These are phyloP conservation scores for Atta colombica DNA, from an alignment of 1,140 invertebrate genomes.

Conservation along the genomic window DNA sequence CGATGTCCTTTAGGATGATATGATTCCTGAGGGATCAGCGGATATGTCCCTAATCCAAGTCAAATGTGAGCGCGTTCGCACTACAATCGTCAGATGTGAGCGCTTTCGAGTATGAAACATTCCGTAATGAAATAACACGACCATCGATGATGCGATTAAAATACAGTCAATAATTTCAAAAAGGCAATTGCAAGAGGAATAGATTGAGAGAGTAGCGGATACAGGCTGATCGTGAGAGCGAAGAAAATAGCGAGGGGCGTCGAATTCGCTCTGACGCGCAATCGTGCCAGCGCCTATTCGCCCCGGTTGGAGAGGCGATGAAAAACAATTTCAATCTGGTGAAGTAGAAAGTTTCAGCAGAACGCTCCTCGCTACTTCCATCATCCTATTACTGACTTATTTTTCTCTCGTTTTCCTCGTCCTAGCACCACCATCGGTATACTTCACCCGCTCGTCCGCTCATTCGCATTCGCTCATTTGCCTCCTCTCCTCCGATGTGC, in stretches of 20 bases:
- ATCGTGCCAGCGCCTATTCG: conserved; percentile 63
- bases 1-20: conserved; percentile 16
- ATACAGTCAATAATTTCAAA: conserved; percentile 43
- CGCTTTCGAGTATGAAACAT: not conserved
- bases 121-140: not conserved
- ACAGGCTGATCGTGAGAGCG: not conserved
- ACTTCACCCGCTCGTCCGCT: not conserved
- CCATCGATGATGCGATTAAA: conserved; percentile 46
- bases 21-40: not conserved
- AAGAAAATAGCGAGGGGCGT: not conserved
- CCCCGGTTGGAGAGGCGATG: conserved; percentile 36
- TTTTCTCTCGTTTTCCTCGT: conserved; percentile 31
- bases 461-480: conserved; percentile 14
- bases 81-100: not conserved
- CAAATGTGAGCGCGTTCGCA: not conserved
- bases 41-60: not conserved
- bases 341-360: conserved; percentile 72
- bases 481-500: conserved; percentile 25
- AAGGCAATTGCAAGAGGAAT: not conserved
- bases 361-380: conserved; percentile 44
- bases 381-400: conserved; percentile 42
- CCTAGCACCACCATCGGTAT: conserved; percentile 1
- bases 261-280: conserved; percentile 52
- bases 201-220: not conserved
- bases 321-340: conserved; percentile 78